Percentiles rank a stretch among this genome's conserved stretches.
Evolutionary conservation across 2,797 vertebrate species (phyloP).

Genomic region (Otus scops): DNA sequence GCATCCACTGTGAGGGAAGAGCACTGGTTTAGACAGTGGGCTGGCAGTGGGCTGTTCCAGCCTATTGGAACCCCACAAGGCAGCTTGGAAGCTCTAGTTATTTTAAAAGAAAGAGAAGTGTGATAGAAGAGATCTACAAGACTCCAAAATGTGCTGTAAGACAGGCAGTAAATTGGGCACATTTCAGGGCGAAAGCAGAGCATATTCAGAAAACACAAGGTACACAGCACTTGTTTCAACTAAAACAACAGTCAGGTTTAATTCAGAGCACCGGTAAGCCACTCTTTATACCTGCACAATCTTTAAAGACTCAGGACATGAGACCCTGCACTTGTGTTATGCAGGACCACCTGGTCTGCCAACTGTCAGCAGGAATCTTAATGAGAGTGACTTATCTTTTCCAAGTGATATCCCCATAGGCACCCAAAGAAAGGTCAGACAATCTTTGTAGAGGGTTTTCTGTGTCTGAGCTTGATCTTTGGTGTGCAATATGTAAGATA

Average conservation of each 20-base stretch:
- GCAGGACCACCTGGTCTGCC: conserved; percentile 4
- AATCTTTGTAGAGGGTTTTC: not conserved
- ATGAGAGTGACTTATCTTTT: not conserved
- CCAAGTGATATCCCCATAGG: not conserved
- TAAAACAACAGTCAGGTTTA: not conserved
- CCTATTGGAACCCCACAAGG: not conserved
- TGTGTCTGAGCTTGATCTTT: not conserved
- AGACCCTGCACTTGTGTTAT: not conserved
- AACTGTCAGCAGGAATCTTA: not conserved
- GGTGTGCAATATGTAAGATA: not conserved
- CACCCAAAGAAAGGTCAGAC: not conserved
- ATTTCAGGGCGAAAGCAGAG: not conserved
- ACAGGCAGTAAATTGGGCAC: not conserved
- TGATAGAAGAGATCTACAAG: not conserved
- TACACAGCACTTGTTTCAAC: not conserved
- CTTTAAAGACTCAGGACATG: not conserved
- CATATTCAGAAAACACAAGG: not conserved
- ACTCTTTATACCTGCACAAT: not conserved
- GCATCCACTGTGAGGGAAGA: not conserved
- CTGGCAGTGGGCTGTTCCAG: not conserved
- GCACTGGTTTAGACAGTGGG: too few relatives aligned
- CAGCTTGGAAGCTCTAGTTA: not conserved
- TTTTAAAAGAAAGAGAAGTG: not conserved
- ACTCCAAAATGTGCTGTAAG: not conserved
- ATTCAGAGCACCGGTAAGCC: not conserved